Percentiles rank a stretch among this genome's conserved stretches.
phyloP scores from a whole-genome alignment of 2,888 invertebrate species.

The Plebejus melissa region DNA sequence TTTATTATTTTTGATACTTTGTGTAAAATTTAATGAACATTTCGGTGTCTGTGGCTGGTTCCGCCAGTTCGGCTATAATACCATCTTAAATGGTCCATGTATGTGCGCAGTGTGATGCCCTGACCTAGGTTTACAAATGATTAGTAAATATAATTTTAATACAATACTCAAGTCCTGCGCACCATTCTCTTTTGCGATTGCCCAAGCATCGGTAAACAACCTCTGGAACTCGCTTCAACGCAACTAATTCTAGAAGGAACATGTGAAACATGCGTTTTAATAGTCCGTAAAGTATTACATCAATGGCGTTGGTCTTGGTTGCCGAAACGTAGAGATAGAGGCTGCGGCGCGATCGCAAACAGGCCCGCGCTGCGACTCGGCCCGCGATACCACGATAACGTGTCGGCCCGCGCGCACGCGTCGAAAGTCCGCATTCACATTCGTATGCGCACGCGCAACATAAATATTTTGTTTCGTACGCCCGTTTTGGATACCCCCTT shows the following conservation, averaged over 20 bases:
- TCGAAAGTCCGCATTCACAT: constrained; percentile 65
- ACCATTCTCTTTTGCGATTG: constrained; percentile 1
- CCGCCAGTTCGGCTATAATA: too few species aligned
- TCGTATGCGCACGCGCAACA: constrained; percentile 45
- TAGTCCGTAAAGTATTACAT: constrained; percentile 20
- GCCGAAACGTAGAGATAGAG: constrained; percentile 12
- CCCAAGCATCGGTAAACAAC: background rate
- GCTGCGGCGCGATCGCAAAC: background rate
- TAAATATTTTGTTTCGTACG: background rate
- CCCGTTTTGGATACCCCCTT: constrained; percentile 10
- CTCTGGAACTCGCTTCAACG: background rate
- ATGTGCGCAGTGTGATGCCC: too few species aligned
- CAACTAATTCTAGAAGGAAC: constrained; percentile 16
- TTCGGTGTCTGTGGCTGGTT: too few species aligned
- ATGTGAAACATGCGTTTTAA: constrained; percentile 16
- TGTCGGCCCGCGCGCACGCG: constrained; percentile 46
- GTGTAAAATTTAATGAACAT: too few species aligned
- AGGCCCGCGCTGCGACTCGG: background rate
- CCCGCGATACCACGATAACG: constrained; percentile 13
- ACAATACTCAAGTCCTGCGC: background rate
- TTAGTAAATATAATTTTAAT: background rate
- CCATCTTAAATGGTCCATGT: too few species aligned
- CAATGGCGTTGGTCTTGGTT: constrained; percentile 1
- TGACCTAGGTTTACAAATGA: background rate
- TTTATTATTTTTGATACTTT: too few species aligned